Percentiles rank a stretch among this genome's conserved stretches.
phyloP scores from a whole-genome alignment of 1,140 invertebrate species.

The Drosophila sechellia region DNA sequence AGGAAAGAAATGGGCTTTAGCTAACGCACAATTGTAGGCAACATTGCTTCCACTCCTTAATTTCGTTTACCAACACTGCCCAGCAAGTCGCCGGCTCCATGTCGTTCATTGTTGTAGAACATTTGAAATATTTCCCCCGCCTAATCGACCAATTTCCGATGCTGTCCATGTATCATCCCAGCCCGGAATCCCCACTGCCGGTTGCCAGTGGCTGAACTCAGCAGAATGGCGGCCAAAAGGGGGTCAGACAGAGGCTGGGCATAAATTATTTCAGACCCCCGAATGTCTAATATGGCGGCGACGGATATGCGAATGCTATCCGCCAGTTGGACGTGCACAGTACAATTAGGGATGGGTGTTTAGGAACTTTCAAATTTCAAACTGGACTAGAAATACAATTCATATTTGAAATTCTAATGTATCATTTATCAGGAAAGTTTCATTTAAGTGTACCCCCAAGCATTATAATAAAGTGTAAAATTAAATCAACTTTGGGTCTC shows the following conservation, averaged over 20 bases:
- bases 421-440: not conserved
- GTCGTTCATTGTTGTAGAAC: conserved; percentile 15
- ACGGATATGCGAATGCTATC: conserved; percentile 57
- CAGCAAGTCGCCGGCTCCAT: not conserved
- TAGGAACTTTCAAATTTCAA: not conserved
- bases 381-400: no score
- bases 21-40: conserved; percentile 29
- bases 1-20: not conserved
- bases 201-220: conserved; percentile 12
- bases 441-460: not conserved
- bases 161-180: conserved; percentile 27
- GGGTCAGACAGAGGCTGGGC: conserved; percentile 28
- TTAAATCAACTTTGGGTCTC: not conserved
- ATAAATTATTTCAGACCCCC: conserved; percentile 76
- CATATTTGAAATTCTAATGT: not conserved
- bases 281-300: conserved; percentile 67
- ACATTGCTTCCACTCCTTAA: not conserved
- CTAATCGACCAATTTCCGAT: conserved; percentile 50
- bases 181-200: conserved; percentile 20
- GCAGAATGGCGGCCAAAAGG: not conserved
- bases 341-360: not conserved
- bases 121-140: conserved; percentile 14
- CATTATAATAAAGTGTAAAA: not conserved
- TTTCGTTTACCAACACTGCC: conserved; percentile 16
- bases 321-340: conserved; percentile 21